These are phyloP conservation scores for Bimastos eiseni DNA, from an alignment of 2,888 invertebrate genomes.

Conservation along the genomic window DNA sequence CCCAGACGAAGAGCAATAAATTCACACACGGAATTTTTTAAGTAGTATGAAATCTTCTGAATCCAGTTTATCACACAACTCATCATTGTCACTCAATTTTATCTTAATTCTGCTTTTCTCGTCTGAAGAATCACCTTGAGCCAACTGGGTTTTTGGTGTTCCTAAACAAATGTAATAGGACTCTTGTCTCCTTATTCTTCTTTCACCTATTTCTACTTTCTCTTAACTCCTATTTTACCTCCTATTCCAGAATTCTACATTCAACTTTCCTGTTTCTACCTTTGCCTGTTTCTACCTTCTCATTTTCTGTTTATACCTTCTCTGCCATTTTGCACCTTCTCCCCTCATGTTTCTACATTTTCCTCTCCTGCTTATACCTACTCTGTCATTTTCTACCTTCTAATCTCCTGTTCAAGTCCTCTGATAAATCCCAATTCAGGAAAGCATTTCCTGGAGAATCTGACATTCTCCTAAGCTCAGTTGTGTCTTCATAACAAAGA, in stretches of 20 bases:
- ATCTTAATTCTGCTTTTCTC: not conserved
- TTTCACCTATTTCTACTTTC: too few species aligned
- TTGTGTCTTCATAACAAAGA: not conserved
- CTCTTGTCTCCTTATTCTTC: too few species aligned
- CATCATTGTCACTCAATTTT: not conserved
- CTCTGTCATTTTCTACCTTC: not conserved
- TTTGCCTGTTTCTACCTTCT: too few species aligned
- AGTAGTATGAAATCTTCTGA: not conserved
- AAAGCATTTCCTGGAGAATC: not conserved
- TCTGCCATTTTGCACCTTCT: too few species aligned
- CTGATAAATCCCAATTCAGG: not conserved
- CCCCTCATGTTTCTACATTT: too few species aligned
- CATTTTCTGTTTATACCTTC: too few species aligned
- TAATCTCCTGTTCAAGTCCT: not conserved
- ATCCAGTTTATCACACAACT: not conserved
- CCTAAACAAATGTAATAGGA: too few species aligned
- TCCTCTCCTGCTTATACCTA: too few species aligned
- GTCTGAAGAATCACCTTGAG: not conserved
- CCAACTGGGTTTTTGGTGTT: not conserved
- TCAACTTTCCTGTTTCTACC: too few species aligned
- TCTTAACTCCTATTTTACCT: too few species aligned
- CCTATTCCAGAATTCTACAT: too few species aligned
- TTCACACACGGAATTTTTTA: not conserved
- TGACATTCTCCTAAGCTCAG: not conserved
- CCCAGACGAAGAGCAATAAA: not conserved